Base-by-base conservation (phyloP, 2,797 vertebrate genomes). In the Brotula barbata region DNA sequence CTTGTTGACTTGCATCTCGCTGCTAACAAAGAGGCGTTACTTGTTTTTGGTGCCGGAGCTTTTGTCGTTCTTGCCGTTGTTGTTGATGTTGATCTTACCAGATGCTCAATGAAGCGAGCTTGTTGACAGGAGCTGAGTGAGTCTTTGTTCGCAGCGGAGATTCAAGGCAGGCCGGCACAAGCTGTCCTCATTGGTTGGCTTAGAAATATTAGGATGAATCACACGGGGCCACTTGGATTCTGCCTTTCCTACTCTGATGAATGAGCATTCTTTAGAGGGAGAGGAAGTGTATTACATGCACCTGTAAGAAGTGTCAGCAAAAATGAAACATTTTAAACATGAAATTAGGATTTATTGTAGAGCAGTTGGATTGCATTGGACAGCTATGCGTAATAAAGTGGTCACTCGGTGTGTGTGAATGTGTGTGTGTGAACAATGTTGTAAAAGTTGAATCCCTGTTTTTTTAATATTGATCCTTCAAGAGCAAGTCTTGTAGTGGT, bases 141-240 rank as follows among this genome's bases (percentile, higher is more conserved):
- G 55, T 85, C 81, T 90, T 83, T 86, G 86, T 88, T 71, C 62
- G 37, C 44, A 44, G 72, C 44, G 39, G 22, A 55, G 51, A 58
- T 76, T 59, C 75, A 57, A 51, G 54, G 57, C 61, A 17, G 74
- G 31, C 59, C 22, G 21, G 61, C 47, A 25, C 55, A 47, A 16
- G 48, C 69, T 67, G 57, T 71, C 59, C 66, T 61, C 33, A 78
- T 68, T 78, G 73, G 63, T 67, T 64, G 65, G 64, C 70, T 52
- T 67, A 75, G 64, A 70, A 67, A 60, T 68, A 49, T 81, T 79
- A 46, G 57, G 55, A 43, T 51, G 44, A 64, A 65, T 61, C 77
- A n/a, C 39, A n/a, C 28, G 10, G 62, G 61, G 64, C 54, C 68
- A 63, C 71, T 78, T 68, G 55, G 40, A 69, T 48, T 57, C 61